phyloP scores from a whole-genome alignment of 1,140 invertebrate species.

The Coptotermes formosanus region DNA sequence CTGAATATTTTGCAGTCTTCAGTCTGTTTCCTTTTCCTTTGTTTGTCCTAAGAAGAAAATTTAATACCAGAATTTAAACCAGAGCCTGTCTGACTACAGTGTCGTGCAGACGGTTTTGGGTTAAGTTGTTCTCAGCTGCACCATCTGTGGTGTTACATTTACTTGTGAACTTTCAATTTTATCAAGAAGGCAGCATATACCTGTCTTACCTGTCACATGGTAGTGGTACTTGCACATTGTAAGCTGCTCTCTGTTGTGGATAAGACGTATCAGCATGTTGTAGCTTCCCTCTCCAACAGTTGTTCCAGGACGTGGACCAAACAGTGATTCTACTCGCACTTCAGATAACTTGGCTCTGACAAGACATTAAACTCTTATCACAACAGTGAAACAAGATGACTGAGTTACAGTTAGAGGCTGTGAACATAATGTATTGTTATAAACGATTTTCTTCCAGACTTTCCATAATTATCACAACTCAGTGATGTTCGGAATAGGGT shows the following conservation, averaged over 20 bases:
- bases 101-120: too few species aligned
- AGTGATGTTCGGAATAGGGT: too few species aligned
- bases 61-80: too few species aligned
- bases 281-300: conserved; percentile 11
- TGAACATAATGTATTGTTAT: not conserved
- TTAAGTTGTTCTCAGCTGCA: too few species aligned
- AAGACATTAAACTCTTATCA: not conserved
- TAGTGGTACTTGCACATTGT: not conserved
- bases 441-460: not conserved
- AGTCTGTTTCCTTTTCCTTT: too few species aligned
- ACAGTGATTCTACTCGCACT: not conserved
- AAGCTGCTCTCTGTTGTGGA: not conserved
- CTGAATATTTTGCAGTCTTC: too few species aligned
- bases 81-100: too few species aligned
- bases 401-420: not conserved
- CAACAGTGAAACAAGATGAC: too few species aligned
- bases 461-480: too few species aligned
- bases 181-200: not conserved
- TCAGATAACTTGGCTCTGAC: conserved; percentile 1
- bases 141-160: too few species aligned
- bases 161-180: too few species aligned
- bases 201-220: conserved; percentile 5
- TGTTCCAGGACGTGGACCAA: conserved; percentile 1
- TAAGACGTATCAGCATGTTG: not conserved
- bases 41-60: too few species aligned